These are phyloP conservation scores for Rhinophrynus dorsalis DNA, from an alignment of 2,797 vertebrate genomes.

Conservation along the genomic window DNA sequence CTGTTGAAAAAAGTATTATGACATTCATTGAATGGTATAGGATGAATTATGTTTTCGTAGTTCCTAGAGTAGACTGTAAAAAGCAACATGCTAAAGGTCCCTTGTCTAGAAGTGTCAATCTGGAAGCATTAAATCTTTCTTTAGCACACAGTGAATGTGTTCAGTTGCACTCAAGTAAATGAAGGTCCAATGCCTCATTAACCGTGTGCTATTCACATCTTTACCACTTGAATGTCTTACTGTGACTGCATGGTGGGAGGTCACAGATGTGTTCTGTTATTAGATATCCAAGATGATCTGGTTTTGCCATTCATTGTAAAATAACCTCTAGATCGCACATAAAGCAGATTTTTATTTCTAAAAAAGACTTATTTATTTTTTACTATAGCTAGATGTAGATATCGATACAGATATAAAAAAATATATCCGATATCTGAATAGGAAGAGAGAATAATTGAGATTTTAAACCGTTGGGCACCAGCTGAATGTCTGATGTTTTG, in stretches of 20 bases:
- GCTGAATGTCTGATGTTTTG: no score
- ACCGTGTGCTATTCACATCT: neutral
- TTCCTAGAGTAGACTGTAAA: neutral
- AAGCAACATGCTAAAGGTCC: neutral
- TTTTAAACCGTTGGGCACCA: no score
- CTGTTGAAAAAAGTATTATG: neutral
- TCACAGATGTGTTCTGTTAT: neutral
- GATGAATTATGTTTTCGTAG: neutral
- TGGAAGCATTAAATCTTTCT: neutral
- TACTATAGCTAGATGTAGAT: no score
- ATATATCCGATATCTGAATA: no score
- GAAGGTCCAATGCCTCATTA: conserved; percentile 1
- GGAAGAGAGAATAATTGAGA: no score
- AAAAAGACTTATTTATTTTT: no score
- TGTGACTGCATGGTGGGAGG: neutral
- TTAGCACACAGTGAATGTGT: neutral
- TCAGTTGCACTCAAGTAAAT: neutral
- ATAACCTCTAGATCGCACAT: no score
- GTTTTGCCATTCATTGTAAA: no score
- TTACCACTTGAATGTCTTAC: neutral
- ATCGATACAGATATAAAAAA: no score
- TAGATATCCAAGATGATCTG: neutral
- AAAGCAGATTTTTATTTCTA: no score
- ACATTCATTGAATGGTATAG: neutral
- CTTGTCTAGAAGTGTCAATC: neutral